Evolutionary conservation across 2,888 invertebrate species (phyloP).

Genomic region (Mycogona germanica): DNA sequence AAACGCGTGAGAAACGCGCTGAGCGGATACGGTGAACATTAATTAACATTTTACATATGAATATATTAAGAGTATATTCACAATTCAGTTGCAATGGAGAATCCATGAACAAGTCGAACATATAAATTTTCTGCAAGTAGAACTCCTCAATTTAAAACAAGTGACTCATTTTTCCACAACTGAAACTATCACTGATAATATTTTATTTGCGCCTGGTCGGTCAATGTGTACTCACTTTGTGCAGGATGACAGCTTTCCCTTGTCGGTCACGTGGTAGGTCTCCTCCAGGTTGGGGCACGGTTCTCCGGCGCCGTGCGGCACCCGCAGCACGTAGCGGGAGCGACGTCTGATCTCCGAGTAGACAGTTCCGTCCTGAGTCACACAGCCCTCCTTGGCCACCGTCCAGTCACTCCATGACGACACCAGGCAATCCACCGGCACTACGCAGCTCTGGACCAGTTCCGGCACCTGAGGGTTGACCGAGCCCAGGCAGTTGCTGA

Average conservation of each 20-base stretch:
- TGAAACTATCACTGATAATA: background rate
- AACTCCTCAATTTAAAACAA: background rate
- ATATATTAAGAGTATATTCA: too few species aligned
- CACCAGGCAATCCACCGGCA: conserved; percentile 43
- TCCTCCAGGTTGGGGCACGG: conserved; percentile 34
- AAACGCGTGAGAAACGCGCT: too few species aligned
- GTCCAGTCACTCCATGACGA: conserved; percentile 48
- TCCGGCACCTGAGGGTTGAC: conserved; percentile 26
- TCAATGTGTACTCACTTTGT: conserved; percentile 19
- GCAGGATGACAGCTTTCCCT: conserved; percentile 30
- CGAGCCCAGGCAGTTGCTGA: conserved; percentile 23
- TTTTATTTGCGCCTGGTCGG: too few species aligned
- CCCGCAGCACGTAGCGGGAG: conserved; percentile 29
- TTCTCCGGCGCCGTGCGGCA: conserved; percentile 33
- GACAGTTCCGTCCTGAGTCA: conserved; percentile 32
- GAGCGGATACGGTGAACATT: too few species aligned
- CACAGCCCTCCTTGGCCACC: conserved; percentile 42
- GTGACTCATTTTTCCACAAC: background rate
- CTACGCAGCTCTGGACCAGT: conserved; percentile 38
- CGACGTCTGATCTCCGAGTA: conserved; percentile 32
- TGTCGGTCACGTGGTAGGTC: conserved; percentile 29
- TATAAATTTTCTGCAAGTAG: background rate
- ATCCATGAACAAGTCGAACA: background rate
- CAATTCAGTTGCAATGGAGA: background rate
- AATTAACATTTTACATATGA: too few species aligned